Evolutionary conservation across 2,888 invertebrate species (phyloP).

Genomic region (Troides helena): DNA sequence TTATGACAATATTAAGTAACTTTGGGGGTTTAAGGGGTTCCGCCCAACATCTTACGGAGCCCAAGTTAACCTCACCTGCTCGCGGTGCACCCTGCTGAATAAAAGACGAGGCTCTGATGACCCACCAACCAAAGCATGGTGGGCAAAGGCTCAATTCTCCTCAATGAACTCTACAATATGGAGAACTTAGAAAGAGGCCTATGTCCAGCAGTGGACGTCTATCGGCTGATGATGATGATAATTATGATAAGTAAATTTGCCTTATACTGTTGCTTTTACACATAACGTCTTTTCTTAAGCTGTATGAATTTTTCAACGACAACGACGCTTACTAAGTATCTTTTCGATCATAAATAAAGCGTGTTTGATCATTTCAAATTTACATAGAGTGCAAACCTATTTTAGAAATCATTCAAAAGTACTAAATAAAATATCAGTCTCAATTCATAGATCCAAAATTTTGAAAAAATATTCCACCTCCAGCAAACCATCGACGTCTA

Average conservation of each 20-base stretch:
- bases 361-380: background rate
- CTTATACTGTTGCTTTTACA: background rate
- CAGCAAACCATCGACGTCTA: conserved; percentile 90
- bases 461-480: conserved; percentile 92
- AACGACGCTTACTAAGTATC: background rate
- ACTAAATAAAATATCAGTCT: conserved; percentile 39
- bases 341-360: background rate
- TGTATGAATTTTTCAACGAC: background rate
- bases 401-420: conserved; percentile 2
- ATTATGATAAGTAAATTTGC: background rate
- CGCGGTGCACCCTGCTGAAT: too few species aligned
- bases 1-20: too few species aligned
- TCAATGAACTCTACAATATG: too few species aligned
- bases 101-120: too few species aligned
- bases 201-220: too few species aligned
- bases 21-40: too few species aligned
- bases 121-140: too few species aligned
- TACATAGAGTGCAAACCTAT: background rate
- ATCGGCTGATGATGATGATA: too few species aligned
- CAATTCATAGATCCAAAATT: conserved; percentile 76
- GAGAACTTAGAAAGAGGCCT: too few species aligned
- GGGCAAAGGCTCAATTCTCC: too few species aligned
- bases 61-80: too few species aligned
- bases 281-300: background rate
- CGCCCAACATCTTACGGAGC: too few species aligned